Conservation (phyloP, 2,113 vertebrate species). For the Lagopus leucura region DNA sequence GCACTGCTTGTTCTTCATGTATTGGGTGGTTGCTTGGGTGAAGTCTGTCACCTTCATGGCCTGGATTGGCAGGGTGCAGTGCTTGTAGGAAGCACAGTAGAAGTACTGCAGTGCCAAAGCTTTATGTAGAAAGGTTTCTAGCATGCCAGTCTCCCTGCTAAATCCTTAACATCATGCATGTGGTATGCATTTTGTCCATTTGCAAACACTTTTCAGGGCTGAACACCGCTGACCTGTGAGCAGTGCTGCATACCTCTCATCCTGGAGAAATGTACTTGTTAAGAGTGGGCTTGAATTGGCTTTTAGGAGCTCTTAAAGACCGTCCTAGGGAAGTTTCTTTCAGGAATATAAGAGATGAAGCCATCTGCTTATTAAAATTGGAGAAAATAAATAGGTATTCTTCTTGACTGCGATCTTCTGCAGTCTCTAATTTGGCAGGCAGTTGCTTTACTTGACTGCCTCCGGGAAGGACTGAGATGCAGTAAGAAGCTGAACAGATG, state of each 20-base stretch:
- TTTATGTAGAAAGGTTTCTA: not conserved
- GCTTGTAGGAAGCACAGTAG: too few species aligned
- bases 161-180: not conserved
- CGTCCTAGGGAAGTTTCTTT: not conserved
- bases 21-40: not conserved
- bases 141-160: not conserved
- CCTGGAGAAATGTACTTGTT: not conserved
- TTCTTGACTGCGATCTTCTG: not conserved
- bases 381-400: not conserved
- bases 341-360: not conserved
- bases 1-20: not conserved
- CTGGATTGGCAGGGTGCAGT: not conserved
- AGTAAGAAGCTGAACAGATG: not conserved
- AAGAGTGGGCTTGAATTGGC: not conserved
- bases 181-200: not conserved
- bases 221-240: not conserved
- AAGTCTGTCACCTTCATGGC: not conserved
- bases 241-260: not conserved
- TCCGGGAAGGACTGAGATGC: not conserved
- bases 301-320: not conserved
- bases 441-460: not conserved
- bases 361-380: not conserved
- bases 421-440: not conserved
- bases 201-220: not conserved
- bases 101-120: not conserved